Conservation (phyloP, 37 sponge, comb jelly and placozoan species). For the Bolinopsis microptera region DNA sequence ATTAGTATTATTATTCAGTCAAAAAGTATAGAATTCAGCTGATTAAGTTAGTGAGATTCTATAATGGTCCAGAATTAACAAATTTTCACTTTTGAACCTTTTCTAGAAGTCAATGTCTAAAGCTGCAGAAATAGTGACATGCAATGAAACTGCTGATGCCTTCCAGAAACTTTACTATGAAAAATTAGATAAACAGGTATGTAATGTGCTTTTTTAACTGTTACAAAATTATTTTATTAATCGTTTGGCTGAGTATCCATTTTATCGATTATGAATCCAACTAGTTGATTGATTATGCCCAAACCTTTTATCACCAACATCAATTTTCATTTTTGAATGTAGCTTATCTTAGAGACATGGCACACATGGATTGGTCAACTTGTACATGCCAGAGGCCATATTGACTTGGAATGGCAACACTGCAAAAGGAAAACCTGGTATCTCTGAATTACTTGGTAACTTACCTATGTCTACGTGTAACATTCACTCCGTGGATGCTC, state of each 20-base stretch:
- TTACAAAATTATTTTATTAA: too few relatives aligned
- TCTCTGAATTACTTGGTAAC: background rate
- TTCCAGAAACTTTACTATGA: constrained; percentile 51
- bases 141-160: constrained; percentile 58
- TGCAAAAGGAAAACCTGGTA: constrained; percentile 18
- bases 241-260: too few relatives aligned
- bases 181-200: constrained; percentile 42
- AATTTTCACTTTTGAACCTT: too few relatives aligned
- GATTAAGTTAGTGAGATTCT: too few relatives aligned
- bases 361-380: background rate
- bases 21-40: too few relatives aligned
- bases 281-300: too few relatives aligned
- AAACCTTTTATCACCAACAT: too few relatives aligned
- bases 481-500: constrained; percentile 40
- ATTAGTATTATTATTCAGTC: too few relatives aligned
- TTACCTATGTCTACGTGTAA: constrained; percentile 8
- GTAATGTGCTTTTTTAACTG: background rate
- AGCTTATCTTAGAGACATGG: constrained; percentile 2
- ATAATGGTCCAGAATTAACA: too few relatives aligned
- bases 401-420: constrained; percentile 48
- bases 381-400: constrained; percentile 2
- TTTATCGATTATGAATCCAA: too few relatives aligned
- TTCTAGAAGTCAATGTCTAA: constrained; percentile 5
- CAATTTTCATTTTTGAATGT: too few relatives aligned
- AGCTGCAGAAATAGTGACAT: constrained; percentile 58